These are phyloP conservation scores for Himantopus leucocephalus DNA, from an alignment of 2,113 vertebrate genomes.

Conservation along the genomic window DNA sequence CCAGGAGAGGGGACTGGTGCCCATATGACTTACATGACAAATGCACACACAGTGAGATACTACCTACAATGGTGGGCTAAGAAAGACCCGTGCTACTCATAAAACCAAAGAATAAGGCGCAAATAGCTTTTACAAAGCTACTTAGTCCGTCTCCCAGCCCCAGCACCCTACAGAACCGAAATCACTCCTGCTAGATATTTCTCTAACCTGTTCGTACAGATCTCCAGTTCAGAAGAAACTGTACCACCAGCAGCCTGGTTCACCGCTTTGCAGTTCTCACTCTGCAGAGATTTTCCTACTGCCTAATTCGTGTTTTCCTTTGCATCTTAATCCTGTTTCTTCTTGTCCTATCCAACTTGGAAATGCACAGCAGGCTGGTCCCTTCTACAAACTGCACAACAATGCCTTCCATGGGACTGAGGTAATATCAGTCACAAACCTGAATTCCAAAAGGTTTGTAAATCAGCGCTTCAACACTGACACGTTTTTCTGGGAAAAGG, in stretches of 20 bases:
- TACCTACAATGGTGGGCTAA: not conserved
- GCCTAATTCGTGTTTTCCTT: not conserved
- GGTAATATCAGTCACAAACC: not conserved
- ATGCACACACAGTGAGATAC: not conserved
- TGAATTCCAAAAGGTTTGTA: not conserved
- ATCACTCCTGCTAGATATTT: not conserved
- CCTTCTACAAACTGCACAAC: not conserved
- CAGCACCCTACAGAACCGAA: not conserved
- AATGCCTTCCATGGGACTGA: not conserved
- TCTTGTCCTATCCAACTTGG: not conserved
- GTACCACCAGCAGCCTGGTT: not conserved
- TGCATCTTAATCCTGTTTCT: not conserved
- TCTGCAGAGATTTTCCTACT: not conserved
- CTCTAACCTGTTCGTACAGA: not conserved
- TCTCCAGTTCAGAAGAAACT: not conserved
- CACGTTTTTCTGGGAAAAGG: fast-evolving
- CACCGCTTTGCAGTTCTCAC: not conserved
- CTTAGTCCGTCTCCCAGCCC: not conserved
- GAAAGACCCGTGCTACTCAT: not conserved
- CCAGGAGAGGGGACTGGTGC: conserved; percentile 4
- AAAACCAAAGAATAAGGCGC: not conserved
- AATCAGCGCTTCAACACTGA: not conserved
- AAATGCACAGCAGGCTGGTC: not conserved
- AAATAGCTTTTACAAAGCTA: not conserved
- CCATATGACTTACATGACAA: not conserved